Evolutionary conservation across 2,888 invertebrate species (phyloP).

Genomic region (Tinea trinotella): DNA sequence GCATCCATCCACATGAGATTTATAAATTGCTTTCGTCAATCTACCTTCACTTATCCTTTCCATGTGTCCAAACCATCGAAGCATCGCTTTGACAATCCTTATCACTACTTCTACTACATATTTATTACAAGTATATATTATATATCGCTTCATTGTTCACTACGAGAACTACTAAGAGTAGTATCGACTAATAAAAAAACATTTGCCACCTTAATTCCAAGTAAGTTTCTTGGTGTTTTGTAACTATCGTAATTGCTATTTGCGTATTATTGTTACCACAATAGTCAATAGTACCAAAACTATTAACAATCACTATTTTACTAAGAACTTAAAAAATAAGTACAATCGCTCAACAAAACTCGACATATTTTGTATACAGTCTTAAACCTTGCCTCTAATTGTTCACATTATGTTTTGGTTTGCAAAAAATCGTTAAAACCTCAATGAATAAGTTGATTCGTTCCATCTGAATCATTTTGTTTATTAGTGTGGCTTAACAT

Average conservation of each 20-base stretch:
- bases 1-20: too few relatives aligned
- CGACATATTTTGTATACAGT: not conserved
- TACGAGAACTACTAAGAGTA: too few relatives aligned
- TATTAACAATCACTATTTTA: not conserved
- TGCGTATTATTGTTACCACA: conserved; percentile 1
- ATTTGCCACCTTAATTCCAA: not conserved
- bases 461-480: not conserved
- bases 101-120: too few relatives aligned
- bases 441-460: not conserved
- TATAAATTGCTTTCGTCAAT: too few relatives aligned
- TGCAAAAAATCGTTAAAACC: conserved; percentile 9
- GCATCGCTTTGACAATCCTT: too few relatives aligned
- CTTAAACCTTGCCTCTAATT: conserved; percentile 5
- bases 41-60: too few relatives aligned
- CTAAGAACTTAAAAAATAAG: conserved; percentile 2
- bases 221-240: not conserved
- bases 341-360: not conserved
- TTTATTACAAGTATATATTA: too few relatives aligned
- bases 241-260: not conserved
- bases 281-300: not conserved
- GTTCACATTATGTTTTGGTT: not conserved
- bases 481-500: too few relatives aligned
- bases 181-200: too few relatives aligned
- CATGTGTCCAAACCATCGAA: too few relatives aligned
- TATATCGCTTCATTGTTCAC: too few relatives aligned